Evolutionary conservation across 1,140 invertebrate genomes (phyloP), one percentile per base, ranked within the genome.

Genomic region (Drosophila navojoa): DNA sequence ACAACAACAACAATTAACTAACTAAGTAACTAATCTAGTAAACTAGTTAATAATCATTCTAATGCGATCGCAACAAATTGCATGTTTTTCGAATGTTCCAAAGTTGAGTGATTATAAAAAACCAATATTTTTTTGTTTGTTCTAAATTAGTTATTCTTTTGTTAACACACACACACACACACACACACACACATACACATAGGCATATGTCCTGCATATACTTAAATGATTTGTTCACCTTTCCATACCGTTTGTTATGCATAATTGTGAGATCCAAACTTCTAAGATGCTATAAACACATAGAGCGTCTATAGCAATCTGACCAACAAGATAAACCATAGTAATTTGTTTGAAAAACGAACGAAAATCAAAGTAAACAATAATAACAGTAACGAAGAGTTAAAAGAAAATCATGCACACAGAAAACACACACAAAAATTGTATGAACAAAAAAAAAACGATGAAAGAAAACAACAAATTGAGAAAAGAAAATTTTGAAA

Each of bases 71-170:
- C 55, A 35, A 38, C 32, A 27, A 38, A 61, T 78, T 68, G 82
- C 81, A 87, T 87, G 82, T 87, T 79, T 71, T 79, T 86, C 76
- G 72, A 82, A 86, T 87, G 76, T 71, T 81, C 70, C 67, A 71
- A 60, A 74, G 54, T 71, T 77, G 64, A 60, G 58, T 80, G 61
- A 44, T 62, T 76, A 62, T 63, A 32, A 45, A 60, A n/a, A n/a
- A n/a, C n/a, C n/a, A n/a, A n/a, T n/a, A n/a, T n/a, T n/a, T n/a
- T n/a, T n/a, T n/a, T n/a, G n/a, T n/a, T n/a, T 54, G 15, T 63
- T 45, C 25, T 44, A 15, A 32, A 53, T 63, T 47, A 11, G 10
- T 76, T 77, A n/a, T n/a, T 69, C 70, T 58, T 77, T 69, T 73
- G 58, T 77, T 77, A 68, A 63, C 35, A 60, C 11, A 74, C 61